Evolutionary conservation across 2,113 vertebrate species (phyloP), one percentile per base, ranked within the genome.

Genomic region (Malaclemys terrapin): DNA sequence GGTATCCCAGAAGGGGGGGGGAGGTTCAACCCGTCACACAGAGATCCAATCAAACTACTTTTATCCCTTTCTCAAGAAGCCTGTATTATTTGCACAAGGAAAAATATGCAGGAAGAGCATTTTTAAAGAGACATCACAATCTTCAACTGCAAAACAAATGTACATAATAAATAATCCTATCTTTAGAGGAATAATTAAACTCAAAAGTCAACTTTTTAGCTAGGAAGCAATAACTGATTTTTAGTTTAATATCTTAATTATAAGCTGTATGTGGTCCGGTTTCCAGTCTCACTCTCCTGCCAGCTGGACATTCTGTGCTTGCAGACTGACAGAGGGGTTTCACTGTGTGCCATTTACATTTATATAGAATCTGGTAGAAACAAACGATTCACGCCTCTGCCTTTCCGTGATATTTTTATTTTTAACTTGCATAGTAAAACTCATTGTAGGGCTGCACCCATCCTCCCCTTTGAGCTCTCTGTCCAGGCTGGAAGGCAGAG

Each of bases 391-490:
- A 3, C 2, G 5, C 38, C 47, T 52, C 47, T 53, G 54, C 47
- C 54, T 65, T 85, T 52, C 59, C 25, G 29, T 24, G 42, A 82
- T 35, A 86, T 57, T 42, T n/a, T n/a, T 65, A 29, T 75, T 47
- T 87, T 83, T 53, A 83, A 72, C 22, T 84, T 79, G n/a, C 38
- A 78, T 91, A 59, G 35, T 87, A 82, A 91, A 50, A 42, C 72
- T 47, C 27, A 62, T 47, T 62, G 76, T 9, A 38, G 22, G 13
- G 72, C 57, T 54, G 54, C 14, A 62, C 45, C 90, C 80, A 62
- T 78, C 87, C 29, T 83, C 54, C 62, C 38, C 54, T 54, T 22
- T 62, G 69, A 80, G 47, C 11, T 56, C 24, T 82, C 35, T 79
- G 17, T 42, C 87, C 79, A 17, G 42, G 20, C 22, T 65, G 45